These are phyloP conservation scores for Mustela erminea DNA, from an alignment of 2,797 vertebrate genomes.

Conservation along the genomic window DNA sequence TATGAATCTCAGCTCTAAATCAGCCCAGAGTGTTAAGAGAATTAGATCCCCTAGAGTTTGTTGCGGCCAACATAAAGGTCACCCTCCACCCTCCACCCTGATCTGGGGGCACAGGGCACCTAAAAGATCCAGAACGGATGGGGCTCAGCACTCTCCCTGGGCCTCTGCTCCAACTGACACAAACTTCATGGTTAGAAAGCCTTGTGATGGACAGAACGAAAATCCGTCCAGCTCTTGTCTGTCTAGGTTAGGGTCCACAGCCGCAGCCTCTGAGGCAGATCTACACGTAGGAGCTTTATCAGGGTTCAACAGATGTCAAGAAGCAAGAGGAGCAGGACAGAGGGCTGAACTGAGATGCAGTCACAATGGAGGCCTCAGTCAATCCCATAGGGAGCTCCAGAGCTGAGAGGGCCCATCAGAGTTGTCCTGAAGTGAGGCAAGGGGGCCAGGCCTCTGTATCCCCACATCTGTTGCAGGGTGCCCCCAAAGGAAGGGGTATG, in stretches of 20 bases:
- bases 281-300: not conserved
- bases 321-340: not conserved
- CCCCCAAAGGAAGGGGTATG: not conserved
- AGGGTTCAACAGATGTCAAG: not conserved
- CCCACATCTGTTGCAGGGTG: not conserved
- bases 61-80: not conserved
- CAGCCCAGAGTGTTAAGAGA: not conserved
- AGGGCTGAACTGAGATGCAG: not conserved
- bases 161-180: not conserved
- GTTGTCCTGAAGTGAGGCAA: not conserved
- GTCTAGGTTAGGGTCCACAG: not conserved
- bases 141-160: not conserved
- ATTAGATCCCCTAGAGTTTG: not conserved
- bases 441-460: not conserved
- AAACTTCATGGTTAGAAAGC: constrained; percentile 9
- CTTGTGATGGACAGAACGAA: constrained; percentile 4
- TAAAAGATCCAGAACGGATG: not conserved
- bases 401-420: not conserved
- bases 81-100: not conserved
- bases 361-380: not conserved
- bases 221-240: constrained; percentile 2
- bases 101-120: not conserved
- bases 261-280: not conserved
- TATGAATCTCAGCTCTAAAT: not conserved
- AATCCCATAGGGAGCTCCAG: not conserved